Base-by-base conservation (phyloP, 2,888 invertebrate genomes). In the Epistrophe eligans region DNA sequence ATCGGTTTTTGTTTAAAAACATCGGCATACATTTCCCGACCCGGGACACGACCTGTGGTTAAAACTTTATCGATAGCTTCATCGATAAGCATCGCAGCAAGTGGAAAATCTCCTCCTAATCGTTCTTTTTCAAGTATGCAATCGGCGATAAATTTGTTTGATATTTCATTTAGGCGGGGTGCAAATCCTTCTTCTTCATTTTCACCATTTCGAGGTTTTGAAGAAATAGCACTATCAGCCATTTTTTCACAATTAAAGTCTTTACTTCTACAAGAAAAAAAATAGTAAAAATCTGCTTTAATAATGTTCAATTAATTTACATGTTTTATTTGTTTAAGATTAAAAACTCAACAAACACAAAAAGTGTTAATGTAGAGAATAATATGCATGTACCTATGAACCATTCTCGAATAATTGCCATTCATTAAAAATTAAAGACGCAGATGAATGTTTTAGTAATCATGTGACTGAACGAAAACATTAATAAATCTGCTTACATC, bases 21-120 rank as follows among this genome's bases (percentile, higher is more conserved):
- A 92, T 96, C 96, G 35, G 96, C 94, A 91, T 96, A 96, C 92
- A 95, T 91, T 89, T 96, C 96, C 71, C 94, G 94, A 6, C 94
- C 93, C 0, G 96, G 95, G 48, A 95, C 93, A 85, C 96, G 94
- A 0, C 96, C 96, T n/a, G 94, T 94, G 1, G 95, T 92, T 91
- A 96, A 96, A 13, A 96, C 95, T 91, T 95, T 95, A 89, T 95
- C 93, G 67, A 97, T 95, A 93, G 97, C 97, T 82, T 92, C 92
- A 52, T 92, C 91, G 66, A 92, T 90, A n/a, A 92, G 81, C 58
- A 92, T 62, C 0, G 91, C 89, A 71, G 91, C 91, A 0, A 92
- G 62, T 15, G 92, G 92, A 64, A 91, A 92, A 38, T 91, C 90
- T 5, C 90, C 89, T 15, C 80, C 40, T 10, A 92, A 70, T 35